phyloP scores from a whole-genome alignment of 2,113 vertebrate genomes.

The Cygnus atratus region DNA sequence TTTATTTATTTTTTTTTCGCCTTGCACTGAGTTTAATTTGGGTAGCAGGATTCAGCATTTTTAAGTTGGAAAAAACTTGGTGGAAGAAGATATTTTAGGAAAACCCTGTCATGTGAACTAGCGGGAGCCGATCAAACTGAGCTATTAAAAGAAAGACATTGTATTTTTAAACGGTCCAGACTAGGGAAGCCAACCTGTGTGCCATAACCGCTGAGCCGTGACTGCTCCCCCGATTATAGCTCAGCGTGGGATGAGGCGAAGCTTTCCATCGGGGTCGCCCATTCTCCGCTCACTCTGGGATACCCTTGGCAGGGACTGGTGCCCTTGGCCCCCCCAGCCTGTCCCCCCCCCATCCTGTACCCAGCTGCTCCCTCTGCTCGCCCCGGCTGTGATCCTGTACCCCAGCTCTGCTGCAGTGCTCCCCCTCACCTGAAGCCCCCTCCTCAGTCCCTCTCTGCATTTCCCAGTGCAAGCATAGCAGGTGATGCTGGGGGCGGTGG shows the following conservation, averaged over 20 bases:
- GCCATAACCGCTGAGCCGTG: slow-evolving; percentile 58
- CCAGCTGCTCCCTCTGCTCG: background rate
- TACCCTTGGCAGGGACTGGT: slow-evolving; percentile 30
- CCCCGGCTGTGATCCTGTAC: background rate
- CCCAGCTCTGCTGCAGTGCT: fast-evolving
- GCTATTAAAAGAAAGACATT: slow-evolving; percentile 80
- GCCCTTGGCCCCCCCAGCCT: background rate
- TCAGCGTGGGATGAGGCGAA: slow-evolving; percentile 63
- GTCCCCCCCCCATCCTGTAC: background rate
- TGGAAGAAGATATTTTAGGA: slow-evolving; percentile 79
- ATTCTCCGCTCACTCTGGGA: slow-evolving; percentile 48
- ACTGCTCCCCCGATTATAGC: slow-evolving; percentile 58
- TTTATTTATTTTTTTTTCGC: slow-evolving; percentile 14
- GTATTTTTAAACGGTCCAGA: slow-evolving; percentile 71
- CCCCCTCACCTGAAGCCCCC: fast-evolving
- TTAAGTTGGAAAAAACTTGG: slow-evolving; percentile 75
- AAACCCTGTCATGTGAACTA: slow-evolving; percentile 74
- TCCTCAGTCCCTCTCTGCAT: fast-evolving
- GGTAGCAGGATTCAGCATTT: slow-evolving; percentile 78
- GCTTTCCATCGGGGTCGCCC: slow-evolving; percentile 65
- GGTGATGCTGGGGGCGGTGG: fast-evolving
- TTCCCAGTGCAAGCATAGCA: fast-evolving
- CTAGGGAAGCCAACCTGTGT: slow-evolving; percentile 65
- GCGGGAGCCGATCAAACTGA: slow-evolving; percentile 57
- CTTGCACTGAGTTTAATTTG: slow-evolving; percentile 65